phyloP scores from a whole-genome alignment of 2,888 invertebrate genomes.

The Pyralis farinalis region DNA sequence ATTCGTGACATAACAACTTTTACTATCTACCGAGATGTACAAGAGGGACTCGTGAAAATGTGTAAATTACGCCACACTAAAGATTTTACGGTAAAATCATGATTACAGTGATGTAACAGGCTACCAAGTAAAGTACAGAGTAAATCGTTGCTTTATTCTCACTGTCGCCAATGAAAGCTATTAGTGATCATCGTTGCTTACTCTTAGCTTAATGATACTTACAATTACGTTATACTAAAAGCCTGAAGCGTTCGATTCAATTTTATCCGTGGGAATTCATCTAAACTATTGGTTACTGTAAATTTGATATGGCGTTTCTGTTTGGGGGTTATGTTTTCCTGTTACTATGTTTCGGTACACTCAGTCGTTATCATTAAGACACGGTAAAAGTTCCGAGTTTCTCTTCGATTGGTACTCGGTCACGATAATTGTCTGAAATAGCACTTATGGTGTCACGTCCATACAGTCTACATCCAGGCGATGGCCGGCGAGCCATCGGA shows the following conservation, averaged over 20 bases:
- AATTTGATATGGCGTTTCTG: constrained; percentile 18
- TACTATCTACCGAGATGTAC: too few relatives aligned
- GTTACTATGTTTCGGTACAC: not conserved
- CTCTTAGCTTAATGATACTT: constrained; percentile 2
- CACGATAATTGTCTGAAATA: not conserved
- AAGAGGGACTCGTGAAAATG: too few relatives aligned
- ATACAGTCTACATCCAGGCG: constrained; percentile 64
- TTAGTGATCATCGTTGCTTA: not conserved
- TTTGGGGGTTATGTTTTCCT: constrained; percentile 14
- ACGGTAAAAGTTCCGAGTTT: constrained; percentile 11
- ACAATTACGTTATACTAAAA: constrained; percentile 12
- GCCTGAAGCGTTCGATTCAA: constrained; percentile 17
- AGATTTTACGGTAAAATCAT: too few relatives aligned
- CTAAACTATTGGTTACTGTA: constrained; percentile 10
- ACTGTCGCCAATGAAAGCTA: not conserved
- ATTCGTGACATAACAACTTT: too few relatives aligned
- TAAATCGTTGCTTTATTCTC: too few relatives aligned
- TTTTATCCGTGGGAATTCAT: constrained; percentile 7
- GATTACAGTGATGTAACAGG: too few relatives aligned
- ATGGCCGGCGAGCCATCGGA: constrained; percentile 65
- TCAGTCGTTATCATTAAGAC: constrained; percentile 13
- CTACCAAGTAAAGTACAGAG: too few relatives aligned
- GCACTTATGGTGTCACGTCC: constrained; percentile 9
- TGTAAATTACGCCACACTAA: too few relatives aligned
- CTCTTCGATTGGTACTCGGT: constrained; percentile 8